Conservation (phyloP, 2,113 vertebrate species). For the Fregetta grallaria region DNA sequence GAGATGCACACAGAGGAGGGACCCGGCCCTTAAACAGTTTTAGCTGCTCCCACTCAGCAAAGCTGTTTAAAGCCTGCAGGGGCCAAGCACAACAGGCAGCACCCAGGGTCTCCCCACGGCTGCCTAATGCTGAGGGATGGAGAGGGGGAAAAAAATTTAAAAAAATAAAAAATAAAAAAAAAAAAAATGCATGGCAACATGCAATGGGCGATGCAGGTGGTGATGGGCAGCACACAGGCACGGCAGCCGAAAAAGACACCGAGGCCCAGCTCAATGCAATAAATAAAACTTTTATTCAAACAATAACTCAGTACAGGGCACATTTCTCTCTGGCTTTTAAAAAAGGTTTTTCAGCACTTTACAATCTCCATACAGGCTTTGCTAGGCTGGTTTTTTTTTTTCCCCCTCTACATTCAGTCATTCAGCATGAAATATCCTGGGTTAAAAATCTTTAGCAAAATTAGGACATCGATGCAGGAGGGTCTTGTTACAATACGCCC, state of each 20-base stretch:
- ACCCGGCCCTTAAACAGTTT: constrained; percentile 6
- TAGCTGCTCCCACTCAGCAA: constrained; percentile 6
- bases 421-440: constrained; percentile 55
- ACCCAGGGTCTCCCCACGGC: background rate
- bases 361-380: constrained; percentile 64
- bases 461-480: constrained; percentile 36
- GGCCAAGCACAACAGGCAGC: background rate
- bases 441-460: constrained; percentile 71
- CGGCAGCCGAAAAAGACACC: constrained; percentile 59
- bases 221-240: constrained; percentile 13
- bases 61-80: background rate
- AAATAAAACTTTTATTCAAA: constrained; percentile 87
- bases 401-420: constrained; percentile 52
- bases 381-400: background rate
- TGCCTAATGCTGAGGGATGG: background rate
- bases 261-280: constrained; percentile 74
- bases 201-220: background rate
- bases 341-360: constrained; percentile 62
- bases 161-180: background rate
- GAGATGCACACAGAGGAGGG: rapidly evolving
- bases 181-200: background rate
- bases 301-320: constrained; percentile 78
- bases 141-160: background rate
- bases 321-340: constrained; percentile 68
- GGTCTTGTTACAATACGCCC: constrained; percentile 41